Conservation (phyloP, 2,113 vertebrate species). For the Emberiza fucata region DNA sequence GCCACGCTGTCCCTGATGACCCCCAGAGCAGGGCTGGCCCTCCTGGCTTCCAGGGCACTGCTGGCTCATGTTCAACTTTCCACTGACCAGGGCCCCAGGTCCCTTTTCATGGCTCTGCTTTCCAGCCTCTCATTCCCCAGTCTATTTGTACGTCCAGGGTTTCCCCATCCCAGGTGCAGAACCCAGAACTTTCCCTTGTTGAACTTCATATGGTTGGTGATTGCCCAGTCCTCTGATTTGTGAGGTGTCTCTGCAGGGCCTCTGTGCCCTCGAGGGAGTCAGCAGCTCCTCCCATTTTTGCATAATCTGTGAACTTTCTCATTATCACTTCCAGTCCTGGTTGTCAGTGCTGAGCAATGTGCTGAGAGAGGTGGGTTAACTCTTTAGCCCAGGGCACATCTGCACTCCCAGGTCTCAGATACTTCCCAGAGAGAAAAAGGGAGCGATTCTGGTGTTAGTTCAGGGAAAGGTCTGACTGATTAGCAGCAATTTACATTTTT, state of each 20-base stretch:
- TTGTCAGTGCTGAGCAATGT: background rate
- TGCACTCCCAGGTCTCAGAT: background rate
- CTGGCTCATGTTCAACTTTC: accelerated
- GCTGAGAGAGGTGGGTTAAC: background rate
- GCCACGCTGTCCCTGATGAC: background rate
- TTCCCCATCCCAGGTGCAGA: background rate
- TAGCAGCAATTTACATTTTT: background rate
- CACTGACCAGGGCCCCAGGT: background rate
- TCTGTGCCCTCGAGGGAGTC: accelerated
- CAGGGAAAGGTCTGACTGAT: background rate
- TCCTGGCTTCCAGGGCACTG: background rate
- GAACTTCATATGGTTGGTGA: background rate
- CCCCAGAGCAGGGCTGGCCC: background rate
- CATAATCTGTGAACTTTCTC: background rate
- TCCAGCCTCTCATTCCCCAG: background rate
- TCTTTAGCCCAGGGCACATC: background rate
- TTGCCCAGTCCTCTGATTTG: background rate
- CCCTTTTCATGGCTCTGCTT: background rate
- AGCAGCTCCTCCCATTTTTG: background rate
- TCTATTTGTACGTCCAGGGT: accelerated
- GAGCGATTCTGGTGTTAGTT: background rate
- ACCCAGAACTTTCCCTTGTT: background rate
- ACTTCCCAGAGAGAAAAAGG: background rate
- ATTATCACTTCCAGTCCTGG: background rate
- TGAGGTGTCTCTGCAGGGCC: background rate